Percentiles rank a stretch among this genome's conserved stretches.
phyloP scores from a whole-genome alignment of 1,140 invertebrate species.

The Conus ventricosus region DNA sequence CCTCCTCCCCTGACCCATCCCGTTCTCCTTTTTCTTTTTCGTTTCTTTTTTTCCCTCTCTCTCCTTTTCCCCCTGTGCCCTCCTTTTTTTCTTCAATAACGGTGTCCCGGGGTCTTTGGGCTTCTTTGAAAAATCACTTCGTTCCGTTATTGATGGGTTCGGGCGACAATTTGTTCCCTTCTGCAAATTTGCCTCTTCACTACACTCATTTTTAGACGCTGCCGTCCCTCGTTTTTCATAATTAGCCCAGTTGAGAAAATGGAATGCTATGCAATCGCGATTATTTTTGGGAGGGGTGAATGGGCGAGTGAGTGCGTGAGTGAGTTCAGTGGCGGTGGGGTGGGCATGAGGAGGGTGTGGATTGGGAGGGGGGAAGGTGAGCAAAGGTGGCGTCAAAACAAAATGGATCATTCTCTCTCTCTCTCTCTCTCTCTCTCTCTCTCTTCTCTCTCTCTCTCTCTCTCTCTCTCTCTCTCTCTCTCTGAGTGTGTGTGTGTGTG shows the following conservation, averaged over 20 bases:
- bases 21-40: not conserved
- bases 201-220: not conserved
- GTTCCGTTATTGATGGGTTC: not conserved
- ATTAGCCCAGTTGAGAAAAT: constrained; percentile 14
- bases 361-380: no score
- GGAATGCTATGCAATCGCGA: not conserved
- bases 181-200: not conserved
- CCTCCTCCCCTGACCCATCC: not conserved
- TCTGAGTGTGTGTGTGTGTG: no score
- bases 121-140: constrained; percentile 2
- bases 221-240: constrained; percentile 4
- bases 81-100: not conserved
- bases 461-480: no score
- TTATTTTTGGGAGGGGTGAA: not conserved
- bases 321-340: not conserved
- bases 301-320: not conserved
- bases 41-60: not conserved
- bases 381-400: no score
- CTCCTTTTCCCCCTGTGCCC: not conserved
- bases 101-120: not conserved
- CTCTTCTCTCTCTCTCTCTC: no score
- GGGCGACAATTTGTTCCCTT: constrained; percentile 10
- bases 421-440: no score
- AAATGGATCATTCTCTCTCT: no score
- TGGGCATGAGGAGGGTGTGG: not conserved